A percentile compares a stretch with the other conserved stretches of the same genome.
Evolutionary conservation across 2,888 invertebrate genomes (phyloP).

Genomic region (Trichogramma evanescens): DNA sequence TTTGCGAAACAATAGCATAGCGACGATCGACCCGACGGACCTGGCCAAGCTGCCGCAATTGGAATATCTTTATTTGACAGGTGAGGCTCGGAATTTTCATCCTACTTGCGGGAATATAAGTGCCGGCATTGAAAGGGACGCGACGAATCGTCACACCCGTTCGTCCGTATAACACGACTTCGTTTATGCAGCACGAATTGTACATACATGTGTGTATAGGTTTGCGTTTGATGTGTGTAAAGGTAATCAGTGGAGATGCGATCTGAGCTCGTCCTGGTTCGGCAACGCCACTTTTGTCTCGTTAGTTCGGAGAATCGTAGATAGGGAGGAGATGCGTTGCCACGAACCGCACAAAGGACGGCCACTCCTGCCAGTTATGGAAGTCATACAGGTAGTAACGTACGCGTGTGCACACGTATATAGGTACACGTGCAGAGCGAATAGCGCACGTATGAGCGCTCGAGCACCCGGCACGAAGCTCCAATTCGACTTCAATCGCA

Average conservation of each 20-base stretch:
- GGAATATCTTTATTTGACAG: conserved; percentile 49
- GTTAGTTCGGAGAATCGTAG: conserved; percentile 50
- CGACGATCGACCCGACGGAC: conserved; percentile 46
- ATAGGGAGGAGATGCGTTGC: conserved; percentile 56
- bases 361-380: conserved; percentile 58
- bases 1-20: conserved; percentile 51
- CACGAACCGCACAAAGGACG: conserved; percentile 57
- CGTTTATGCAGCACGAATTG: too few relatives aligned
- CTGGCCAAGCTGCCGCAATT: conserved; percentile 46
- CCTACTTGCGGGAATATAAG: neutral
- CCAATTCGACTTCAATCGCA: too few relatives aligned
- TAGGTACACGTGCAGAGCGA: too few relatives aligned
- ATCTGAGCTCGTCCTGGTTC: conserved; percentile 58
- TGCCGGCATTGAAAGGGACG: too few relatives aligned
- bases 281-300: conserved; percentile 52
- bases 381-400: conserved; percentile 55
- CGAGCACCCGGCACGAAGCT: too few relatives aligned
- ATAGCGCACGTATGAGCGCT: too few relatives aligned
- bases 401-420: neutral
- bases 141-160: too few relatives aligned
- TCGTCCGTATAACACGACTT: too few relatives aligned
- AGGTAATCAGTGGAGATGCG: conserved; percentile 69
- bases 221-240: neutral
- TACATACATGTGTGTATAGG: too few relatives aligned
- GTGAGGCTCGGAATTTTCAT: conserved; percentile 36